Base-by-base conservation (phyloP, 1,140 invertebrate species). In the Drosophila sucinea region DNA sequence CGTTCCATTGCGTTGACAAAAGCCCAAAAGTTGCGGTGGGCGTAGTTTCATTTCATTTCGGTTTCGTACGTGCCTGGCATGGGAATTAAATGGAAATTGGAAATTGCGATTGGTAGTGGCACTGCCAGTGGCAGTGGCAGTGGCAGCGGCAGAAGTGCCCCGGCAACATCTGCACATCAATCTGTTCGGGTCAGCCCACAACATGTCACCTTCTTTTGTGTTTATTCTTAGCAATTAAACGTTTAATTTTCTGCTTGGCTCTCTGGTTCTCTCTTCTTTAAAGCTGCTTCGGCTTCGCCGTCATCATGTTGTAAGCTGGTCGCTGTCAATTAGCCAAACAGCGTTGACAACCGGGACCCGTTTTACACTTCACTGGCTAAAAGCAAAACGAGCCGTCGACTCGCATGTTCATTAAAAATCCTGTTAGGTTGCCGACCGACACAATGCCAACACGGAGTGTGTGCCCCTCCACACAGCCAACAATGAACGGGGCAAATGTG, bases 41-140 rank as follows among this genome's bases (percentile, higher is more conserved):
- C 79, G 75, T 87, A 86, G 82, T 86, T 87, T 82, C 85, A 86
- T 86, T 86, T 86, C 72, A 86, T 87, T 87, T 70, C 63, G 63
- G 66, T 71, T 41, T 64, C 79, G 64, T 86, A 86, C 82, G 82
- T 86, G 82, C 61, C 38, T 23, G 58, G 79, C 68, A 72, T 81
- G 32, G 44, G 7, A 60, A 51, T 51, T 27, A 51, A 51, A 60
- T 67, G 56, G 41, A 57, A n/a, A 32, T 60, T 38, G 40, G 23
- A 70, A 69, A 51, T 76, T 55, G 65, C 55, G 73, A 82, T 81
- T 55, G 57, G 56, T 47, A 72, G 35, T 68, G 72, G 60, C 60
- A 67, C 64, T 67, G 51, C 23, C 11, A 51, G 25, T 67, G 56
- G 11, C 64, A 64, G n/a, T n/a, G 73, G 66, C 38, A 55, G 65